Evolutionary conservation across 2,113 vertebrate species (phyloP), one percentile per base, ranked within the genome.

Genomic region (Illadopsis cleaveri): DNA sequence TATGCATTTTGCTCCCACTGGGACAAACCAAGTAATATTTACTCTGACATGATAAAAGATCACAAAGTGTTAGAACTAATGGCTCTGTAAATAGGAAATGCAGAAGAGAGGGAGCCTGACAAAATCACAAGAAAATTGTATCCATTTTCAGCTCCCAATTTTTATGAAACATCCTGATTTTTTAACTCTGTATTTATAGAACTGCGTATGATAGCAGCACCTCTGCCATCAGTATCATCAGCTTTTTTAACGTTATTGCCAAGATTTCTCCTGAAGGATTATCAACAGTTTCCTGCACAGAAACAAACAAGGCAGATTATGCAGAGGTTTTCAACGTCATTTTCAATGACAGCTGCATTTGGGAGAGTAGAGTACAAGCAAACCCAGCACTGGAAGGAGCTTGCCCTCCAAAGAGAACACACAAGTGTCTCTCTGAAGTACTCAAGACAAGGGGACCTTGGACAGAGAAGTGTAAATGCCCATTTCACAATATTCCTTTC

Each of bases 21-120:
- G 97, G 96, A 71, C 92, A 77, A 90, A 93, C 81, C 92, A 94
- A 95, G 89, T 38, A 44, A 95, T 96, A 94, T 96, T 98, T 98
- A 97, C 96, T 95, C 88, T 97, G 97, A 96, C 95, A 97, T 35
- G 86, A 97, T 96, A 97, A 96, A 97, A 96, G 94, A 98, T 97
- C 92, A 93, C 86, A 94, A 98, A 93, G 86, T 95, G 97, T 97
- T 96, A 95, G 93, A 95, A 97, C 91, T 97, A 97, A 98, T 96
- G 89, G 86, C 79, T 95, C 91, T 86, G 85, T 86, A 97, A 98
- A 96, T 56, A 95, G 93, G 71, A 86, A 87, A 76, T 91, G 92
- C 66, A 24, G 94, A 78, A 82, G 78, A 94, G 78, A 97, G 60
- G 92, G 84, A 96, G 89, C 80, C 85, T 98, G 95, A 90, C 85